These are phyloP conservation scores for Zingel zingel DNA, from an alignment of 2,113 vertebrate species.

Conservation along the genomic window DNA sequence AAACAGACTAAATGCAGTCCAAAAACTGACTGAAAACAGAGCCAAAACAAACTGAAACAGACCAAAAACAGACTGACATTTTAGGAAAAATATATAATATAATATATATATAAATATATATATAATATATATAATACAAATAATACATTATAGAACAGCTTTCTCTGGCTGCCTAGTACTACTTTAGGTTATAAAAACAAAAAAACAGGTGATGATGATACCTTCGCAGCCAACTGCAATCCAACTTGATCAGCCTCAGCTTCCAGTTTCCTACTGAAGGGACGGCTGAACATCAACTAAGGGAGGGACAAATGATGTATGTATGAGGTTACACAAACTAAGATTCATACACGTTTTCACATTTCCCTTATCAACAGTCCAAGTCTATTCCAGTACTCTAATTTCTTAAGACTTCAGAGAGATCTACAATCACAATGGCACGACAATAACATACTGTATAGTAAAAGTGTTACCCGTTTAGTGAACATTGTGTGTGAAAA, in stretches of 20 bases:
- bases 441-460: not conserved
- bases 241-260: conserved; percentile 94
- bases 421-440: not conserved
- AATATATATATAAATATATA: too few relatives aligned
- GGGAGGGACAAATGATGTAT: conserved; percentile 18
- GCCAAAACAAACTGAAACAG: not conserved
- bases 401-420: not conserved
- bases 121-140: too few relatives aligned
- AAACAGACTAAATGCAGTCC: not conserved
- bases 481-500: not conserved
- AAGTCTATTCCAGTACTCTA: not conserved
- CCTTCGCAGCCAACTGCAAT: conserved; percentile 94
- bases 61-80: not conserved
- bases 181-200: conserved; percentile 1
- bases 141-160: not conserved
- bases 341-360: not conserved
- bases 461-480: not conserved
- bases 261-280: conserved; percentile 93
- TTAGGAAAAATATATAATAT: too few relatives aligned
- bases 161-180: not conserved
- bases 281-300: conserved; percentile 91
- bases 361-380: not conserved
- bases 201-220: conserved; percentile 59
- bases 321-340: not conserved
- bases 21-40: not conserved